These are phyloP conservation scores for Calliopsis andreniformis DNA, from an alignment of 1,140 invertebrate genomes.

Conservation along the genomic window DNA sequence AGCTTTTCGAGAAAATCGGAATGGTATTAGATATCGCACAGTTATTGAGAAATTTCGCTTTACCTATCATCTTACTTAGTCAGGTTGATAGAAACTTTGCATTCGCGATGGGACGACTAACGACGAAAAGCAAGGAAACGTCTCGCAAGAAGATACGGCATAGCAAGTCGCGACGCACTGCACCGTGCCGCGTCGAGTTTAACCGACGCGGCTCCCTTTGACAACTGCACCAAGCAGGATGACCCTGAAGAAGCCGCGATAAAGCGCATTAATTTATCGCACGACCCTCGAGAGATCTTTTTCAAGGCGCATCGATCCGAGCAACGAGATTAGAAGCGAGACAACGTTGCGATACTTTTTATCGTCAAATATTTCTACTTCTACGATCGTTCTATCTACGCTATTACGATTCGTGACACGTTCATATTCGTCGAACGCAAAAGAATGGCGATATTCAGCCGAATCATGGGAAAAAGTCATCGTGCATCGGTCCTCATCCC, in stretches of 20 bases:
- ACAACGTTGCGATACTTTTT: slow-evolving; percentile 59
- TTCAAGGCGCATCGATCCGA: slow-evolving; percentile 69
- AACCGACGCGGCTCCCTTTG: slow-evolving; percentile 72
- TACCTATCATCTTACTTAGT: no score
- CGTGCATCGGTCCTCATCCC: no score
- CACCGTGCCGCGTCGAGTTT: slow-evolving; percentile 60
- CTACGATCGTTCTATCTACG: neutral
- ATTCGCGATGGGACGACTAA: no score
- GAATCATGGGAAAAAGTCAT: neutral
- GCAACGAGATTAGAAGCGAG: slow-evolving; percentile 67
- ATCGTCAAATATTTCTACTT: slow-evolving; percentile 41
- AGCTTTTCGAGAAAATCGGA: no score
- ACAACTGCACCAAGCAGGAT: slow-evolving; percentile 61
- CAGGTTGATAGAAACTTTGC: no score
- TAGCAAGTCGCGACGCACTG: neutral
- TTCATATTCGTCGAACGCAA: neutral
- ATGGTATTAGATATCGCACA: no score
- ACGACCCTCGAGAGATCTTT: slow-evolving; percentile 65
- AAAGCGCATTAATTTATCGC: slow-evolving; percentile 77
- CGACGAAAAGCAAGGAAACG: slow-evolving; percentile 29
- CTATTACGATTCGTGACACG: slow-evolving; percentile 1
- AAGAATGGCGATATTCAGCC: neutral
- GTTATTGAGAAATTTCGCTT: no score
- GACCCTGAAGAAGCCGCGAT: slow-evolving; percentile 72
- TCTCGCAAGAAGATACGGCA: slow-evolving; percentile 30